A percentile compares a stretch with the other conserved stretches of the same genome.
Evolutionary conservation across 2,888 invertebrate species (phyloP).

Genomic region (Lasioglossum marginatum): DNA sequence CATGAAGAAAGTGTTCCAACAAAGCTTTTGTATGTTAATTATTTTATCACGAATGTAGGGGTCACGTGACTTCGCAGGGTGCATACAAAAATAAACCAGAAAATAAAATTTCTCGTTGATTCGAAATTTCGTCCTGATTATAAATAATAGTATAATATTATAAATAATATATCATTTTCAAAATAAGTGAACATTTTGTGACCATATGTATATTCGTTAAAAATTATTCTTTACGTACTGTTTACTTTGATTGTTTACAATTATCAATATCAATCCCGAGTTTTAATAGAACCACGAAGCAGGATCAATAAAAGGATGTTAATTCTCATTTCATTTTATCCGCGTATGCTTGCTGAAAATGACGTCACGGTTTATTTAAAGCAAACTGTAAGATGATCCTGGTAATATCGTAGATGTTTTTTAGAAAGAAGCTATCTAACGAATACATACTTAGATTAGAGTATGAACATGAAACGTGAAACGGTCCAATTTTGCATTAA

Average conservation of each 20-base stretch:
- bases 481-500: neutral
- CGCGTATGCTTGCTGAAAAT: conserved; percentile 45
- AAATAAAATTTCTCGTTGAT: neutral
- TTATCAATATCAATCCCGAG: neutral
- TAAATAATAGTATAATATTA: too few species aligned
- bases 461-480: neutral
- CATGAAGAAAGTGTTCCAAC: neutral
- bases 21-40: conserved; percentile 2
- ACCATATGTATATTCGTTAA: neutral
- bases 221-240: neutral
- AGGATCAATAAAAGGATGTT: conserved; percentile 45
- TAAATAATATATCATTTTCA: neutral
- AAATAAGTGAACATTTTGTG: neutral
- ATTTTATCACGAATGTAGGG: conserved; percentile 7
- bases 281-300: conserved; percentile 32
- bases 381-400: conserved; percentile 62
- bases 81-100: neutral
- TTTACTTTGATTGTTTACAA: conserved; percentile 6
- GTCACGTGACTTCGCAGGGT: conserved; percentile 29
- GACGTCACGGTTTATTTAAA: conserved; percentile 70
- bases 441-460: conserved; percentile 39
- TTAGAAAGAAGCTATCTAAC: conserved; percentile 44
- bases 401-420: conserved; percentile 57
- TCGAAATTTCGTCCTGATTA: neutral
- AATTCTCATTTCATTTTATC: conserved; percentile 56